Conservation (phyloP, 30 jellyfish, hydroid and myxozoan genomes). For the Rhopilema esculentum region DNA sequence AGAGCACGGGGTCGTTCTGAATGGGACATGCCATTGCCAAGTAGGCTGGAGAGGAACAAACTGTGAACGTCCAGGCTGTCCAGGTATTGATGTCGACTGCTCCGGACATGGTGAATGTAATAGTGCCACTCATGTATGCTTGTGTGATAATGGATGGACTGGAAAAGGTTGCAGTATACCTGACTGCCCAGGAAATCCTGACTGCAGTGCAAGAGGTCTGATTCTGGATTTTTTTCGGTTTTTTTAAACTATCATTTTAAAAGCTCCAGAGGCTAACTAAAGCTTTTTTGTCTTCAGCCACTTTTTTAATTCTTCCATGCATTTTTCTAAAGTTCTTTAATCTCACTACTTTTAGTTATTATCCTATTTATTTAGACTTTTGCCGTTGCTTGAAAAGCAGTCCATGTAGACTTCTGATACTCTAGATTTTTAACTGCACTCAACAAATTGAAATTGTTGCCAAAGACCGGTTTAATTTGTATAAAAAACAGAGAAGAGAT, state of each 20-base stretch:
- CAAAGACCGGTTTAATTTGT: no score
- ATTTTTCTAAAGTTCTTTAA: no score
- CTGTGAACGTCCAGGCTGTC: conserved; percentile 78
- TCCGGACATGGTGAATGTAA: conserved; percentile 68
- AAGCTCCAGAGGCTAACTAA: no score
- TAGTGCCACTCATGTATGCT: conserved; percentile 61
- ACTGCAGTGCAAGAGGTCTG: conserved; percentile 57
- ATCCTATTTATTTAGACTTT: no score
- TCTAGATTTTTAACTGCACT: no score
- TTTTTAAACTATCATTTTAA: no score
- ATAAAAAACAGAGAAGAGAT: no score
- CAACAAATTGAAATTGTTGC: no score
- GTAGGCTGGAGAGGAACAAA: conserved; percentile 76
- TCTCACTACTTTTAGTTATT: no score
- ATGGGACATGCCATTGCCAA: conserved; percentile 50
- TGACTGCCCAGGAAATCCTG: conserved; percentile 77
- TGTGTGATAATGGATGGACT: conserved; percentile 75
- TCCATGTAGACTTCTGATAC: no score
- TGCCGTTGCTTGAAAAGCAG: no score
- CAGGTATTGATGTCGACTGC: conserved; percentile 64
- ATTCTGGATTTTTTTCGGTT: neutral
- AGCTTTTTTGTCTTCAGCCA: neutral
- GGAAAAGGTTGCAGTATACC: conserved; percentile 72
- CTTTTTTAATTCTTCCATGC: no score
- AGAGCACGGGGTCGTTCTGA: conserved; percentile 53